Evolutionary conservation across 1,140 invertebrate genomes (phyloP), one percentile per base, ranked within the genome.

Genomic region (Trichogramma pretiosum): DNA sequence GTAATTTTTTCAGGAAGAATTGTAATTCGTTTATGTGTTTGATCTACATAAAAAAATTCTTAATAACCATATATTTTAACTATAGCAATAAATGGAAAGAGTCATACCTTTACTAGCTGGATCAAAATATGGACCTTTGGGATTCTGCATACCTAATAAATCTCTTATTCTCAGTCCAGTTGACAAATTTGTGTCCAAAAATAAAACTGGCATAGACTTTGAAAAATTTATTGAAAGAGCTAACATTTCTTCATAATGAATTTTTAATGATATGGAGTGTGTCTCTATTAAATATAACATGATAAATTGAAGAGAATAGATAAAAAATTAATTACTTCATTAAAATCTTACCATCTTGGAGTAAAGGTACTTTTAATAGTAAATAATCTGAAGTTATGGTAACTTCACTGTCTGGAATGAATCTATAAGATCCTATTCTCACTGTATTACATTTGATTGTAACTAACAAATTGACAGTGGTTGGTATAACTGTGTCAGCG

Each of bases 361-460:
- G 65, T 37, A 78, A 70, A 28, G 82, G 83, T 35, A 84, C 80
- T 55, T 76, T 72, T 41, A 89, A 77, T 58, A 76, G 77, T 17
- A 89, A 67, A 28, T 81, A 80, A 57, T 72, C 77, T 11, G 74
- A 69, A 38, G 82, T 80, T 55, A 87, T 77, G 48, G 76, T 63
- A 65, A 85, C 76, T 66, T 77, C 76, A 58, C 84, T 82, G 41
- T 67, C 74, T 26, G 84, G 80, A 53, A 77, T 66, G 62, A 81
- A 86, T 72, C 81, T 83, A 59, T 85, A 85, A 5, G 84, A 85
- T 36, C 85, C 85, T 62, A 89, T 83, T 54, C 85, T 75, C 51
- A 88, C 78, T n/a, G 83, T 84, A 47, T 83, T 70, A 65, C 85
- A 89, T 9, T 72, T 67, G 7, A 85, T 56, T 16, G 72, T 64